phyloP scores from a whole-genome alignment of 2,797 vertebrate genomes.

The Decapterus maruadsi region DNA sequence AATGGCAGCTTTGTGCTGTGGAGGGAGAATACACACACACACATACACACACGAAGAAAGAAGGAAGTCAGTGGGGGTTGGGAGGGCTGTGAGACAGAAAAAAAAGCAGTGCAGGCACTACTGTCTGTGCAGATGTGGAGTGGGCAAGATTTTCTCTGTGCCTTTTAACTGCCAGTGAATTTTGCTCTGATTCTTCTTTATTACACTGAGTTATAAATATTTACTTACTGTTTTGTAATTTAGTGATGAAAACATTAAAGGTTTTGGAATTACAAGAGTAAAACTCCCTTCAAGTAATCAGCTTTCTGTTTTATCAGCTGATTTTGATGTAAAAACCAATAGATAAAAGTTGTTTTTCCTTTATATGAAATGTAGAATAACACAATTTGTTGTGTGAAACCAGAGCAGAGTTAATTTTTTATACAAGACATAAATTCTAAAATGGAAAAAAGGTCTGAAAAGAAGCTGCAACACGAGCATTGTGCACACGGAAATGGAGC shows the following conservation, averaged over 20 bases:
- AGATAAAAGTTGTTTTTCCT: background rate
- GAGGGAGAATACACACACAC: slow-evolving; percentile 65
- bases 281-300: background rate
- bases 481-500: too few species aligned
- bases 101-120: slow-evolving; percentile 36
- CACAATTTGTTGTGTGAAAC: background rate
- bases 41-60: slow-evolving; percentile 50
- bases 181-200: background rate
- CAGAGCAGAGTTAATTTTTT: too few species aligned
- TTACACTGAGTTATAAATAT: background rate
- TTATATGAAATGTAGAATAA: background rate
- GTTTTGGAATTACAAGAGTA: background rate
- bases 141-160: slow-evolving; percentile 23
- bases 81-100: slow-evolving; percentile 44
- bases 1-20: slow-evolving; percentile 67
- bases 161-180: background rate
- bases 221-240: background rate
- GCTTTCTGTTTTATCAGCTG: background rate
- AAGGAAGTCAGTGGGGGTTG: slow-evolving; percentile 78
- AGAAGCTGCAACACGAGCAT: too few species aligned
- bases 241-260: background rate
- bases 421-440: too few species aligned
- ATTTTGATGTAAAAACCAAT: background rate
- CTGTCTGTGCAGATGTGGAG: slow-evolving; percentile 74
- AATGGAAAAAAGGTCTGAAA: too few species aligned